phyloP scores from a whole-genome alignment of 2,888 invertebrate genomes.

The Ochropacha duplaris region DNA sequence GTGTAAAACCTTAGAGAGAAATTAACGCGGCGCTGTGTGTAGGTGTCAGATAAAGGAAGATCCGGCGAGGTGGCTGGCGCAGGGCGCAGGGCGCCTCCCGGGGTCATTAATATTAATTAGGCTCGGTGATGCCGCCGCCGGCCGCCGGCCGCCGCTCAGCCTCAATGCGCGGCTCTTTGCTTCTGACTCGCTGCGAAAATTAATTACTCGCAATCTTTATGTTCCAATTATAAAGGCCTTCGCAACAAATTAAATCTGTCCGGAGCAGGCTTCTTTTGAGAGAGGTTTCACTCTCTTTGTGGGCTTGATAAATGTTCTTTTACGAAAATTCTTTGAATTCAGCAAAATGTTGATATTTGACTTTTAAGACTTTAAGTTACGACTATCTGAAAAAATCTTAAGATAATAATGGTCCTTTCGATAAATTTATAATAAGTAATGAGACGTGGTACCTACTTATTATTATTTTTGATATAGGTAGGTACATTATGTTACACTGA shows the following conservation, averaged over 20 bases:
- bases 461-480: too few species aligned
- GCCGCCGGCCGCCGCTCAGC: conserved; percentile 45
- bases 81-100: conserved; percentile 59
- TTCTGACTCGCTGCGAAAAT: conserved; percentile 82
- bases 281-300: conserved; percentile 82
- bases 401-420: conserved; percentile 49
- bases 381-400: conserved; percentile 56
- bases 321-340: conserved; percentile 76
- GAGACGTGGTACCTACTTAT: conserved; percentile 29
- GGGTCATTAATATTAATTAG: conserved; percentile 82
- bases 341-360: conserved; percentile 68
- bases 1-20: conserved; percentile 39
- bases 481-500: conserved; percentile 36
- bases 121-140: conserved; percentile 60
- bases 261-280: conserved; percentile 81
- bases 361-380: conserved; percentile 68
- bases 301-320: conserved; percentile 81
- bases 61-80: conserved; percentile 42
- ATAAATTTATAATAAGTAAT: conserved; percentile 60
- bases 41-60: conserved; percentile 65
- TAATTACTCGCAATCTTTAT: conserved; percentile 84
- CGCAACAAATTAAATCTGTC: conserved; percentile 84
- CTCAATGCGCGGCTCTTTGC: conserved; percentile 79
- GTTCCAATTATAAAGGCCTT: conserved; percentile 84
- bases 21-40: conserved; percentile 37